Evolutionary conservation across 2,113 vertebrate genomes (phyloP).

Genomic region (Apteryx mantelli): DNA sequence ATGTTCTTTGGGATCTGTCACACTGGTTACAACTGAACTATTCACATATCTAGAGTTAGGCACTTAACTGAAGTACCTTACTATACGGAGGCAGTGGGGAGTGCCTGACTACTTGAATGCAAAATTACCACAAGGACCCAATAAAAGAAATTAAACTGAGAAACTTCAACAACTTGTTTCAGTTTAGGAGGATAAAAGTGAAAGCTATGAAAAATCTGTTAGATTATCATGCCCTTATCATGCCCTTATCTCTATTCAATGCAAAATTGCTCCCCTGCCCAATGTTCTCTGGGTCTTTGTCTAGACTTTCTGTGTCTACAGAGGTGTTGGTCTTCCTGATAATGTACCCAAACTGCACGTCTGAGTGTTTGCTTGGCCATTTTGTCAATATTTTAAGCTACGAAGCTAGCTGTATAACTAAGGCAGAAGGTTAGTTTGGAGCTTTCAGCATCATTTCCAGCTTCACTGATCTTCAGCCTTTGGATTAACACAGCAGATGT

Average conservation of each 20-base stretch:
- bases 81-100: accelerated
- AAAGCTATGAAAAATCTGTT: neutral
- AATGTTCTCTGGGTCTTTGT: neutral
- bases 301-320: neutral
- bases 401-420: accelerated
- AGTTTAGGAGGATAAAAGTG: neutral
- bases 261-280: neutral
- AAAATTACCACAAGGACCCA: neutral
- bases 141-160: neutral
- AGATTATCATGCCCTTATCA: neutral
- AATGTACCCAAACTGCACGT: accelerated
- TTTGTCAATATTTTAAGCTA: neutral
- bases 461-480: neutral
- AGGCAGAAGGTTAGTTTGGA: neutral
- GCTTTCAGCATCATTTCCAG: neutral
- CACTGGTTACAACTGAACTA: neutral
- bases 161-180: neutral
- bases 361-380: neutral
- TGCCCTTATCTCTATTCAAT: neutral
- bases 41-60: neutral
- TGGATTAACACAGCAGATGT: neutral
- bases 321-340: neutral
- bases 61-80: neutral
- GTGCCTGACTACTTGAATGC: accelerated
- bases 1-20: neutral